These are phyloP conservation scores for Heliothis peltigera DNA, from an alignment of 2,888 invertebrate genomes.

Conservation along the genomic window DNA sequence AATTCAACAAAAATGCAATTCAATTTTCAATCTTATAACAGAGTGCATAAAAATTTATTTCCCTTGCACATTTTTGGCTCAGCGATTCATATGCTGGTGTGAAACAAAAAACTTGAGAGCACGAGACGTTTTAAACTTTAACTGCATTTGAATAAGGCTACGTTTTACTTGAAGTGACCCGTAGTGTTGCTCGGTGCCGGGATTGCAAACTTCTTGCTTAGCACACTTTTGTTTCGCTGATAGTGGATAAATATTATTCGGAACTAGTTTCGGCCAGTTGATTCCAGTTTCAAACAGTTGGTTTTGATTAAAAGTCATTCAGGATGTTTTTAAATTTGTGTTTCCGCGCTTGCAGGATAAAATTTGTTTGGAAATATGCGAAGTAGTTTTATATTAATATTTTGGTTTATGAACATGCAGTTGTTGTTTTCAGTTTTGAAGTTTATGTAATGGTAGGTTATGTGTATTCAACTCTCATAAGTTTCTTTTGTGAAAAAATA, in stretches of 20 bases:
- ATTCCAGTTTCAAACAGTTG: constrained; percentile 74
- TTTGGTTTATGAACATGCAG: not conserved
- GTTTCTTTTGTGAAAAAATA: no score
- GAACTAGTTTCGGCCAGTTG: constrained; percentile 76
- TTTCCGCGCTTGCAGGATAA: constrained; percentile 22
- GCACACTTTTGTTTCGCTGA: constrained; percentile 78
- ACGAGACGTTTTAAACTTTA: constrained; percentile 38
- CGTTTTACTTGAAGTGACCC: constrained; percentile 52
- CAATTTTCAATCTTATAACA: constrained; percentile 29
- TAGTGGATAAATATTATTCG: constrained; percentile 82
- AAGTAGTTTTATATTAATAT: constrained; percentile 9
- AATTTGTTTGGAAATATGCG: constrained; percentile 24
- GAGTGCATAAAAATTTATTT: constrained; percentile 42
- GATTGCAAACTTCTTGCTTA: constrained; percentile 74
- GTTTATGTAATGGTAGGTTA: not conserved
- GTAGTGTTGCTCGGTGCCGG: constrained; percentile 57
- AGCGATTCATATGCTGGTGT: constrained; percentile 31
- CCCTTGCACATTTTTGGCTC: constrained; percentile 19
- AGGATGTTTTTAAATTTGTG: constrained; percentile 38
- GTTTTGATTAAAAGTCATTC: constrained; percentile 74
- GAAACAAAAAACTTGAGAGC: constrained; percentile 45
- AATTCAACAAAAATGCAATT: constrained; percentile 42
- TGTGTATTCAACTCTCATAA: not conserved
- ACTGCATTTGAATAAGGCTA: constrained; percentile 44
- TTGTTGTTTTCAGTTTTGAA: not conserved